Conservation (phyloP, 2,113 vertebrate species). For the Furnarius figulus region DNA sequence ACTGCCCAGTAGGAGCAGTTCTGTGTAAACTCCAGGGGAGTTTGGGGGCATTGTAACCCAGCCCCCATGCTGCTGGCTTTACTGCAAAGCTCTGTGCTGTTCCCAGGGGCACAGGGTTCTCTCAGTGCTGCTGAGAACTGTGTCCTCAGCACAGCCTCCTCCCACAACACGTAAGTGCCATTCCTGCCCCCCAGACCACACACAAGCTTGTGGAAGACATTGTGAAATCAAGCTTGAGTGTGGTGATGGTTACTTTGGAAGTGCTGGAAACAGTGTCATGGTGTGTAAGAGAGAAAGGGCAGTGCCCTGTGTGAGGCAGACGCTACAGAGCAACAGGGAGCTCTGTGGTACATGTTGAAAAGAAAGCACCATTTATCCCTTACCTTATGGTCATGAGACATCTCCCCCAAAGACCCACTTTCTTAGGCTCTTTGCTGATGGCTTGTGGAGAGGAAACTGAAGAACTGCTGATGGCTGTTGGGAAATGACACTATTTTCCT, state of each 20-base stretch:
- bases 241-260: background rate
- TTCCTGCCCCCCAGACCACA: background rate
- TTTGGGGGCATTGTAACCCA: background rate
- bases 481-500: background rate
- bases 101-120: background rate
- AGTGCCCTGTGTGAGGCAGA: background rate
- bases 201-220: background rate
- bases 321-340: background rate
- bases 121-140: background rate
- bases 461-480: background rate
- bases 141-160: background rate
- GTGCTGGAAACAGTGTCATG: background rate
- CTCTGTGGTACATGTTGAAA: background rate
- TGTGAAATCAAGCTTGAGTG: background rate
- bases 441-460: background rate
- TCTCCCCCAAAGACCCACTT: background rate
- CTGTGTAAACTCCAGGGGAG: background rate
- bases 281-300: background rate
- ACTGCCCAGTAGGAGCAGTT: background rate
- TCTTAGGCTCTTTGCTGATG: background rate
- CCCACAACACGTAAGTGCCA: background rate
- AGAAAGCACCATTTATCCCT: fast-evolving
- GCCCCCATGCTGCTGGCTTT: background rate
- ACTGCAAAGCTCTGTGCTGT: background rate
- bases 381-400: background rate